Percentiles rank a stretch among this genome's conserved stretches.
These are phyloP conservation scores for Campopleginae sp. DNA, from an alignment of 2,888 invertebrate genomes.

Conservation along the genomic window DNA sequence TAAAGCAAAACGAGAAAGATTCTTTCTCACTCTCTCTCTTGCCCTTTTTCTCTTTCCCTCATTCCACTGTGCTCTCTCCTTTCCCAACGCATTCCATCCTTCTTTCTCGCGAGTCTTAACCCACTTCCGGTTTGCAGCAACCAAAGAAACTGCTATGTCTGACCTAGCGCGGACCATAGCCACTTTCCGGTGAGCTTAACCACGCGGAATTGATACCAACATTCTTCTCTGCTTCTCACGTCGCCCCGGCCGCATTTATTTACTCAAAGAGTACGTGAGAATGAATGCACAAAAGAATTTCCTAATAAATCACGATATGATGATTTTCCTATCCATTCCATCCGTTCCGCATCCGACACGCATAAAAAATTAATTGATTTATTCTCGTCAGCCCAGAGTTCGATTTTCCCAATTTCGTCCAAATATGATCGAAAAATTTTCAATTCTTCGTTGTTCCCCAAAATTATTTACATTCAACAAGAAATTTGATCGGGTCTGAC, in stretches of 20 bases:
- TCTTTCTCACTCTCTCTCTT: conserved; percentile 8
- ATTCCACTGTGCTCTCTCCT: not conserved
- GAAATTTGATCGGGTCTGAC: not conserved
- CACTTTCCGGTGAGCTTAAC: conserved; percentile 46
- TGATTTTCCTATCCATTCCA: conserved; percentile 6
- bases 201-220: conserved; percentile 58
- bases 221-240: conserved; percentile 43
- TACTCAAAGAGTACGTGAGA: conserved; percentile 18
- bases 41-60: not conserved
- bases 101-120: conserved; percentile 58
- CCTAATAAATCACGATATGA: conserved; percentile 24
- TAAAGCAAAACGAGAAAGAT: conserved; percentile 37
- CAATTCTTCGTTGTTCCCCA: not conserved
- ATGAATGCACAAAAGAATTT: conserved; percentile 19
- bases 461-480: not conserved
- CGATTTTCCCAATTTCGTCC: not conserved
- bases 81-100: not conserved
- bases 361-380: conserved; percentile 15
- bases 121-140: conserved; percentile 61
- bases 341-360: not conserved
- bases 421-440: not conserved
- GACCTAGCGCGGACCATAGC: conserved; percentile 54
- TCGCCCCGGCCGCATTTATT: conserved; percentile 56
- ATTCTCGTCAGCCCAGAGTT: not conserved
- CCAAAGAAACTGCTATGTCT: conserved; percentile 45